Evolutionary conservation across 2,113 vertebrate genomes (phyloP).

Genomic region (Hipposideros armiger): DNA sequence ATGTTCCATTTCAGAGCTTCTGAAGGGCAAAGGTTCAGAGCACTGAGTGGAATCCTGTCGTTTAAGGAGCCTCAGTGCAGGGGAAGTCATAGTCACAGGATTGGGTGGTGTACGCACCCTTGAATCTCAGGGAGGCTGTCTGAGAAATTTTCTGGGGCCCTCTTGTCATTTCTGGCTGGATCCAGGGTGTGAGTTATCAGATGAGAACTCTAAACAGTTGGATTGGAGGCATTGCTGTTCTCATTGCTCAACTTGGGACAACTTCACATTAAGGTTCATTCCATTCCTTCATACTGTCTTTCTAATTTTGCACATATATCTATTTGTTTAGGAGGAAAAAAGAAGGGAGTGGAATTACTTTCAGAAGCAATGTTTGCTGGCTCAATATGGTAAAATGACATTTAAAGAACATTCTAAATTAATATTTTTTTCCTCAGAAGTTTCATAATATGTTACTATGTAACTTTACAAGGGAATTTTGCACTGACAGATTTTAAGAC

Average conservation of each 20-base stretch:
- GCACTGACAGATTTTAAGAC: slow-evolving; percentile 66
- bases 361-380: slow-evolving; percentile 57
- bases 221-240: not conserved
- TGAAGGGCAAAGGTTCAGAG: not conserved
- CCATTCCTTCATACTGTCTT: not conserved
- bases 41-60: not conserved
- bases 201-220: not conserved
- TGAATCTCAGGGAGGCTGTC: not conserved
- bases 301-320: not conserved
- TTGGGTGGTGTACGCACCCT: not conserved
- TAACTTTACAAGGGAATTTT: slow-evolving; percentile 63
- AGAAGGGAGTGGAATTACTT: slow-evolving; percentile 28
- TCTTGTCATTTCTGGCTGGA: not conserved
- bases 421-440: slow-evolving; percentile 70
- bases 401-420: slow-evolving; percentile 72
- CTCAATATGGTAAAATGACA: slow-evolving; percentile 68
- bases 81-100: not conserved
- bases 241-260: not conserved
- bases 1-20: not conserved
- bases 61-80: not conserved
- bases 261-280: slow-evolving; percentile 5
- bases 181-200: not conserved
- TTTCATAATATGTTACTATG: slow-evolving; percentile 60
- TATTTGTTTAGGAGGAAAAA: slow-evolving; percentile 45
- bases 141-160: not conserved